These are phyloP conservation scores for Brachymystax lenok DNA, from an alignment of 2,797 vertebrate genomes.

Conservation along the genomic window DNA sequence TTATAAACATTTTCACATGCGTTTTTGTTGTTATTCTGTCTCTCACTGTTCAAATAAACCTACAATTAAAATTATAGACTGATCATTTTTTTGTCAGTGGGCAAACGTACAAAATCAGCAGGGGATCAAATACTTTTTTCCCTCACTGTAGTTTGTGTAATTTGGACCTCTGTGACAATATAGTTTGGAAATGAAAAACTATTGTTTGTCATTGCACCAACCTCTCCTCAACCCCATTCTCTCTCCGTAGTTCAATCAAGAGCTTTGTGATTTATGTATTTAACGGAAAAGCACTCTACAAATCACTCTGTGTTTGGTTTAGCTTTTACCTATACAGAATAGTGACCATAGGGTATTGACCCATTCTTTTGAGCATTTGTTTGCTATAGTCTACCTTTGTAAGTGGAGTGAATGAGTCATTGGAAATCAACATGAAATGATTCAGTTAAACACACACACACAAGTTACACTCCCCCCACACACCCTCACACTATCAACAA, in stretches of 20 bases:
- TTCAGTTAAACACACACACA: conserved; percentile 4
- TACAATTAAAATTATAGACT: too few species aligned
- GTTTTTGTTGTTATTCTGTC: too few species aligned
- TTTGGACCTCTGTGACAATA: not conserved
- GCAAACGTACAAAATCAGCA: too few species aligned
- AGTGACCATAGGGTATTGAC: not conserved
- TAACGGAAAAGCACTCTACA: too few species aligned
- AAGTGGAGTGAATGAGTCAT: not conserved
- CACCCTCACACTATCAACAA: not conserved
- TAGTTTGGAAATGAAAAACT: not conserved
- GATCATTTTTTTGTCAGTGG: too few species aligned
- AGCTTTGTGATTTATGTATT: too few species aligned
- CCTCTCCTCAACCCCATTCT: not conserved
- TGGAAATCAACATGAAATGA: not conserved
- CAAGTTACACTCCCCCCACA: not conserved
- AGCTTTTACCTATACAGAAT: conserved; percentile 1
- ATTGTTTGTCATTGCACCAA: not conserved
- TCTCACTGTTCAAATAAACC: too few species aligned
- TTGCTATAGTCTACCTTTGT: not conserved
- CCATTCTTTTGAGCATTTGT: not conserved
- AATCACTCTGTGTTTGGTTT: not conserved
- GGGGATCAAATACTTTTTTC: too few species aligned
- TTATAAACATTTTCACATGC: too few species aligned
- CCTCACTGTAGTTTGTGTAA: too few species aligned
- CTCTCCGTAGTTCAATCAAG: not conserved